Base-by-base conservation (phyloP, 2,113 vertebrate species). In the Lamprotornis superbus region DNA sequence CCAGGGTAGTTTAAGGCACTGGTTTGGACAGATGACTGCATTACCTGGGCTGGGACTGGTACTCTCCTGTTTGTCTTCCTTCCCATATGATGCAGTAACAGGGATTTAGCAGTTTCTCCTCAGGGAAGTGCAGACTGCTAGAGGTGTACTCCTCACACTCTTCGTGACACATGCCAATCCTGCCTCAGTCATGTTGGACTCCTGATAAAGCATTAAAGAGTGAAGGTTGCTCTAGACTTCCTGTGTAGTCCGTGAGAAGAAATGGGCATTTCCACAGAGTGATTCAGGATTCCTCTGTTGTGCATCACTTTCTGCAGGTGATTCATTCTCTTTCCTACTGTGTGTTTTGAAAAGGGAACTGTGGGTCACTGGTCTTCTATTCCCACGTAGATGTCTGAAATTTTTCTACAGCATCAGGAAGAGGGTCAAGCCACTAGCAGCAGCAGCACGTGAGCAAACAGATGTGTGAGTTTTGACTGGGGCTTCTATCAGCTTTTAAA, bases 201-300 rank as follows among this genome's bases (percentile, higher is more conserved):
- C 42, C 39, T 35, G 30, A 18, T 44, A 83, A 63, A 73, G 21
- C 39, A 39, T 73, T 30, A 24, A n/a, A 53, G 71, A 89, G 40
- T 42, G 55, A 90, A 65, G 71, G 50, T 90, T 73, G 21, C 63
- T 93, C 31, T 59, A 68, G 91, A 31, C 39, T 77, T 80, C 68
- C 33, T 81, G 55, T 83, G 44, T 47, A 67, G 60, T 40, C 71
- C 28, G 47, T 67, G 71, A 79, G 75, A 63, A 90, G 52, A 95
- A 87, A 68, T 4, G 27, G 60, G 35, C 60, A 74, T 90, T 93
- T 96, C 67, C 79, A 74, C 55, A 44, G 42, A 1, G 0, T 94
- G 95, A 95, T 90, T 97, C 86, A 94, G 68, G 68, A 70, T 94
- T 94, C 68, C 24, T 77, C 56, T 80, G 39, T 47, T 88, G 59